Conservation (phyloP, 2,888 invertebrate species). For the Amiota mariae region DNA sequence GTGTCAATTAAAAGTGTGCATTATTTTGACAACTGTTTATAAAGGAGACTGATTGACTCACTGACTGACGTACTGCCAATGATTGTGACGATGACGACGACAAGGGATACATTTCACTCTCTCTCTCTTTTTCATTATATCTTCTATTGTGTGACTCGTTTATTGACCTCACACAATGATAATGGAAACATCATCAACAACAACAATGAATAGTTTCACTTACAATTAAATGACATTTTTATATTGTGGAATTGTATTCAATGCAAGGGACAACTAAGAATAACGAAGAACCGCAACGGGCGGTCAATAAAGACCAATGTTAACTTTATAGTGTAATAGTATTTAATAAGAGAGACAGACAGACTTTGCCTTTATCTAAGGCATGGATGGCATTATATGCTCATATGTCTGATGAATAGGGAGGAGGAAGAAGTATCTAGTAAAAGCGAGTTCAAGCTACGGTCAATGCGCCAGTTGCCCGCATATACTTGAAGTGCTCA, state of each 20-base stretch:
- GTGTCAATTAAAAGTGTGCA: constrained; percentile 68
- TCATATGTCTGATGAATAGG: too few species aligned
- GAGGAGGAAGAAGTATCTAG: too few species aligned
- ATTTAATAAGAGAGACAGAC: neutral
- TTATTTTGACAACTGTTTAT: constrained; percentile 58
- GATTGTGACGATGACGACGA: too few species aligned
- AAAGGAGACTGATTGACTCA: neutral
- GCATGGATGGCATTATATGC: too few species aligned
- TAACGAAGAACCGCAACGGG: neutral
- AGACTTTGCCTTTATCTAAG: too few species aligned
- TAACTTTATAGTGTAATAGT: neutral
- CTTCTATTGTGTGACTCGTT: neutral
- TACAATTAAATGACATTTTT: constrained; percentile 62
- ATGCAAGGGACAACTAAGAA: constrained; percentile 16
- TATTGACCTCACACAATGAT: constrained; percentile 27
- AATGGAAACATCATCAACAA: constrained; percentile 32
- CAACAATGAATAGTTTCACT: constrained; percentile 63
- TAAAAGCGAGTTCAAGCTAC: constrained; percentile 31
- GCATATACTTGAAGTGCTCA: constrained; percentile 41
- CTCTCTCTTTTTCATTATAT: too few species aligned
- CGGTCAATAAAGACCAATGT: neutral
- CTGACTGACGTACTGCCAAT: neutral
- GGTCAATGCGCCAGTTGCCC: constrained; percentile 67
- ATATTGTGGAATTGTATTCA: constrained; percentile 18
- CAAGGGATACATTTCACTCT: too few species aligned